These are phyloP conservation scores for Taurulus bubalis DNA, from an alignment of 2,113 vertebrate genomes.

Conservation along the genomic window DNA sequence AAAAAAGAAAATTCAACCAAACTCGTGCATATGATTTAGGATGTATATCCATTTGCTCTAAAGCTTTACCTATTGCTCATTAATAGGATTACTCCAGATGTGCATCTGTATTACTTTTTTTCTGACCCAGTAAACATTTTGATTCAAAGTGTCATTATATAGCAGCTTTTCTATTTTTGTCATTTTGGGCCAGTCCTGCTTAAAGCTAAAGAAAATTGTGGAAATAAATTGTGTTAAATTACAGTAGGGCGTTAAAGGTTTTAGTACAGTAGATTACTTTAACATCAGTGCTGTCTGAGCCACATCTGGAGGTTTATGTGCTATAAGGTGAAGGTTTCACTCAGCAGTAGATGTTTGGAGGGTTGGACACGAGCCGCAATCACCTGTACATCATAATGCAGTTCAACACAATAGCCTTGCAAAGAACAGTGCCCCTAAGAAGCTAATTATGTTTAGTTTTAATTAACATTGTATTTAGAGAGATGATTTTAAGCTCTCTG, in stretches of 20 bases:
- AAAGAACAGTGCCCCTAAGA: background rate
- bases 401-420: background rate
- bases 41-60: constrained; percentile 20
- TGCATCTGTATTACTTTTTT: constrained; percentile 26
- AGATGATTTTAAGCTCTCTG: background rate
- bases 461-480: background rate
- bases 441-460: background rate
- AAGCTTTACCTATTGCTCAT: constrained; percentile 26
- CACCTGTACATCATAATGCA: constrained; percentile 3
- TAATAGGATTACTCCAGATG: constrained; percentile 20
- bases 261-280: background rate
- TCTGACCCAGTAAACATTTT: constrained; percentile 26
- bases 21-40: constrained; percentile 19
- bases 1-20: background rate
- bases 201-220: constrained; percentile 8
- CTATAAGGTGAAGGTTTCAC: background rate
- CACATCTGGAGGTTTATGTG: constrained; percentile 10
- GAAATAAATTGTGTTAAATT: background rate
- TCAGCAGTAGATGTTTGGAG: background rate
- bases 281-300: background rate
- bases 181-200: constrained; percentile 4
- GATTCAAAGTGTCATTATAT: constrained; percentile 21
- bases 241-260: background rate
- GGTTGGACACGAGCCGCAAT: constrained; percentile 31
- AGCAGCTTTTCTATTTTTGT: constrained; percentile 1